Evolutionary conservation across 2,113 vertebrate genomes (phyloP), one percentile per base, ranked within the genome.

Genomic region (Marmota monax): DNA sequence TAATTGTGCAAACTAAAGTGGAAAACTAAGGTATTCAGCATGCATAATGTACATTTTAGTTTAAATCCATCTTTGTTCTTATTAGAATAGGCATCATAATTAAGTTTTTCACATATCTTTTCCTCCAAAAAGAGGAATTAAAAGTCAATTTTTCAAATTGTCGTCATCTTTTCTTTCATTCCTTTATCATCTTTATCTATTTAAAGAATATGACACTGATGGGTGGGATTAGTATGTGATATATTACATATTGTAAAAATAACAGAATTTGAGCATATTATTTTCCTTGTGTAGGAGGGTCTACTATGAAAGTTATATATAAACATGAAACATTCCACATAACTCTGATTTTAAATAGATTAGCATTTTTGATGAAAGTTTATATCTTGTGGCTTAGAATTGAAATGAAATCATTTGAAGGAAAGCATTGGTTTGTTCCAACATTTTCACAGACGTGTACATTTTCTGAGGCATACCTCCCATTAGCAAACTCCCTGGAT

Each of bases 351-450:
- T 97, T 96, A 97, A 97, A 97, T 96, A 98, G 96, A 98, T 98
- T 97, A 97, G 91, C 97, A 97, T 98, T 98, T 98, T 96, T 97
- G 91, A 98, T 97, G 95, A 98, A 97, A 97, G 98, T 96, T 97
- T 97, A 93, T 94, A 97, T 91, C 97, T 98, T 96, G 96, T 97
- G 97, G 96, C 93, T 96, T 97, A 97, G 90, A 92, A 94, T 48
- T 95, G 96, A 97, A 97, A 97, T 94, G 94, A 98, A 97, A 97
- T 96, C 80, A 74, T 87, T 97, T 96, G 87, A 96, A 95, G 95
- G 92, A 97, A 94, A 95, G 89, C 92, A 96, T 92, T 97, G 73
- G 72, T 95, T 92, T 67, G 85, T 95, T 97, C 96, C 95, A 98
- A 88, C 61, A 92, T 95, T 96, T 97, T 96, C 94, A 83, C 83